Percentiles rank a stretch among this genome's conserved stretches.
Evolutionary conservation across 2,113 vertebrate genomes (phyloP).

Genomic region (Herpetotheres cachinnans): DNA sequence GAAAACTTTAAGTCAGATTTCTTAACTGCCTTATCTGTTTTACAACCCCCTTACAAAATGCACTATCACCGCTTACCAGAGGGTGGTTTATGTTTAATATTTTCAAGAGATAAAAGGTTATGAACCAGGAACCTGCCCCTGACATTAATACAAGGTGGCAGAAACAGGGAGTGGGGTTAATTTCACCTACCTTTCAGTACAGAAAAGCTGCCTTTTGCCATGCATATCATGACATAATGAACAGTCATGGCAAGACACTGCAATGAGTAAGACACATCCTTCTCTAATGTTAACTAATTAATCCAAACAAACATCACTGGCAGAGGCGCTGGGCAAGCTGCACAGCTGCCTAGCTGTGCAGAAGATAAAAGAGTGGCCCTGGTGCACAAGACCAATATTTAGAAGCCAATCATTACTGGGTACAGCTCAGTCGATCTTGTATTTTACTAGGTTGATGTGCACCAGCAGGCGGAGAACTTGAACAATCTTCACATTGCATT

Average conservation of each 20-base stretch:
- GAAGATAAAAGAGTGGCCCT: background rate
- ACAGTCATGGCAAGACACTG: background rate
- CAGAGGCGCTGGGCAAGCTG: background rate
- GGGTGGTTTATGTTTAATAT: background rate
- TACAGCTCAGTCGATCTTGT: background rate
- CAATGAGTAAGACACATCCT: background rate
- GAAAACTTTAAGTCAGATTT: background rate
- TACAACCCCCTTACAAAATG: background rate
- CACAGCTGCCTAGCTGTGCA: background rate
- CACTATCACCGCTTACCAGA: background rate
- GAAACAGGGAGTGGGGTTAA: background rate
- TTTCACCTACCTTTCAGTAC: background rate
- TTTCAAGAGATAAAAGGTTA: conserved; percentile 10
- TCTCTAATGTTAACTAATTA: background rate
- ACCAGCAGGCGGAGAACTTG: background rate
- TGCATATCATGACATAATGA: rapidly evolving
- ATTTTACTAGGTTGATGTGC: background rate
- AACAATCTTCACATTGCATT: background rate
- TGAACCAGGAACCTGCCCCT: background rate
- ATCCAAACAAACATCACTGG: background rate
- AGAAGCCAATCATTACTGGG: background rate
- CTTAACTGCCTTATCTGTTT: background rate
- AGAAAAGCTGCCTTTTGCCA: background rate
- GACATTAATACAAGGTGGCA: background rate
- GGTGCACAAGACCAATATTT: background rate